Evolutionary conservation across 2,888 invertebrate genomes (phyloP).

Genomic region (Myopa tessellatipennis): DNA sequence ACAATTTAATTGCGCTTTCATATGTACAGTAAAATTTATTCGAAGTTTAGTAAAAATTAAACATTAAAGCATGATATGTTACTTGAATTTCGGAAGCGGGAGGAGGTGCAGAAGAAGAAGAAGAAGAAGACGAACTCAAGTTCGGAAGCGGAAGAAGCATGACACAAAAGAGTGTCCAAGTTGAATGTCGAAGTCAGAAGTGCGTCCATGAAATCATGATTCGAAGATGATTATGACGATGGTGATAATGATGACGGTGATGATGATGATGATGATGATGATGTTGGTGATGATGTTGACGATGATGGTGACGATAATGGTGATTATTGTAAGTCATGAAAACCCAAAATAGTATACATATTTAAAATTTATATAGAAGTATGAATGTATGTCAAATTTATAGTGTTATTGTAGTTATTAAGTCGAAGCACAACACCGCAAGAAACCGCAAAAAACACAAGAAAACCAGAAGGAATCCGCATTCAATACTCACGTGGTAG

Average conservation of each 20-base stretch:
- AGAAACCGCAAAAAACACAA: neutral
- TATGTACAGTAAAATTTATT: constrained; percentile 6
- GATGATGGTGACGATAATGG: no score
- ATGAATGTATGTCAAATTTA: neutral
- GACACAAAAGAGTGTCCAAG: neutral
- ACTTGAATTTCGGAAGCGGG: neutral
- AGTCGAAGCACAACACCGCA: neutral
- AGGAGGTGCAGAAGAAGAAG: neutral
- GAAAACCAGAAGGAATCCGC: no score
- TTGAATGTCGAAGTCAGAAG: constrained; percentile 34
- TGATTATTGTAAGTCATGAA: neutral
- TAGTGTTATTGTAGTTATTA: neutral
- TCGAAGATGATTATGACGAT: constrained; percentile 24
- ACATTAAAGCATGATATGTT: constrained; percentile 11
- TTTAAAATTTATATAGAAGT: neutral
- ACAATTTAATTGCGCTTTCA: constrained; percentile 29
- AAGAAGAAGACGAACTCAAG: constrained; percentile 19
- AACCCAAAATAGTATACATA: neutral
- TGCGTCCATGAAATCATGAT: constrained; percentile 44
- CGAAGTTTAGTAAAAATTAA: constrained; percentile 32
- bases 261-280: neutral
- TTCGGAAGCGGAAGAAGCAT: neutral
- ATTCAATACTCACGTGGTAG: no score
- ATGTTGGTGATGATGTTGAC: neutral
- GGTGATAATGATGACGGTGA: neutral